Evolutionary conservation across 1,140 invertebrate species (phyloP).

Genomic region (Trinorchestia longiramus): DNA sequence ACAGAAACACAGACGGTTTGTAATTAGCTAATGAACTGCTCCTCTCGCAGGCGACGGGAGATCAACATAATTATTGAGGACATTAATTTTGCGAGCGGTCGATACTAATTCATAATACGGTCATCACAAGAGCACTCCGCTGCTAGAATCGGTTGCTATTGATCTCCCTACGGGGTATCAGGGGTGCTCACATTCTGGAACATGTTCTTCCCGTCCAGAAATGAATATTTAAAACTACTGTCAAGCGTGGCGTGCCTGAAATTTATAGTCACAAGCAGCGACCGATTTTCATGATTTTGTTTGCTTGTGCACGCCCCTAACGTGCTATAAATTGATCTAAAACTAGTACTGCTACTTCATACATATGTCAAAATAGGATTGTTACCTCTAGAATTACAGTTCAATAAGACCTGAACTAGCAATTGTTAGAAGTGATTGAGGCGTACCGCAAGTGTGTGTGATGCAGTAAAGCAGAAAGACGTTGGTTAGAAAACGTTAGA

Average conservation of each 20-base stretch:
- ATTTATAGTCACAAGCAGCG: not conserved
- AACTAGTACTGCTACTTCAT: not conserved
- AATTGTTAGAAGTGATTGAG: not conserved
- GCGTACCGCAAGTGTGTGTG: too few species aligned
- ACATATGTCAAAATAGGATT: not conserved
- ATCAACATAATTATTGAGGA: slow-evolving; percentile 29
- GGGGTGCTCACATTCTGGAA: not conserved
- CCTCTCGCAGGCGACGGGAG: not conserved
- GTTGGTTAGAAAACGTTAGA: not conserved
- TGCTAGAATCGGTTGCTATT: not conserved
- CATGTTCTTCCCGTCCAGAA: not conserved
- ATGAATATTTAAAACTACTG: not conserved
- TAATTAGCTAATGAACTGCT: slow-evolving; percentile 30
- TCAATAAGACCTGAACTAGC: not conserved
- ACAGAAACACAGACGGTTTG: not conserved
- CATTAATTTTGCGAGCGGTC: not conserved
- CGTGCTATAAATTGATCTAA: not conserved
- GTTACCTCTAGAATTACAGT: too few species aligned
- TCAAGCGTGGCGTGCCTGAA: not conserved
- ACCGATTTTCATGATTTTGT: not conserved
- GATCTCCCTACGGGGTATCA: not conserved
- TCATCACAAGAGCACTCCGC: not conserved
- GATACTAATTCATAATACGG: slow-evolving; percentile 25
- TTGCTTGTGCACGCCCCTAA: not conserved
- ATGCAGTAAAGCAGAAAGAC: not conserved